These are phyloP conservation scores for Melanotus villosus DNA, from an alignment of 2,888 invertebrate species.

Conservation along the genomic window DNA sequence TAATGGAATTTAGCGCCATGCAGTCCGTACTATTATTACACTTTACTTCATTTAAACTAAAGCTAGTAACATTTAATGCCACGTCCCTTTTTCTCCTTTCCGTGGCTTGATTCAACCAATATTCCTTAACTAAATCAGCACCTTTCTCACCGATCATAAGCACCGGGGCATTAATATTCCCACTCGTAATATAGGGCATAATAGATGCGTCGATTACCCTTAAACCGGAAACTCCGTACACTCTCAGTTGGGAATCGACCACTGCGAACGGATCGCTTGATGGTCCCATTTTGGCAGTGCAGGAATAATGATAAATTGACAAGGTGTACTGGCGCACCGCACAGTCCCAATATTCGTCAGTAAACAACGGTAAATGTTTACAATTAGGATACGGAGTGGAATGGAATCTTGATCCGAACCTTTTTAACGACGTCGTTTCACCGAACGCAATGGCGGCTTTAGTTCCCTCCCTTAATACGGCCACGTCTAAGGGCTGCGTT, in stretches of 20 bases:
- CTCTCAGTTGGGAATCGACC: slow-evolving; percentile 82
- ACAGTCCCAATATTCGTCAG: slow-evolving; percentile 92
- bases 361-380: slow-evolving; percentile 81
- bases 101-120: slow-evolving; percentile 71
- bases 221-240: slow-evolving; percentile 83
- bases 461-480: slow-evolving; percentile 87
- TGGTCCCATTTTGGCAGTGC: slow-evolving; percentile 90
- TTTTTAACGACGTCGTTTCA: slow-evolving; percentile 82
- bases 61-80: not conserved
- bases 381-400: slow-evolving; percentile 85
- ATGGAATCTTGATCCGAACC: slow-evolving; percentile 85
- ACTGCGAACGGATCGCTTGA: slow-evolving; percentile 83
- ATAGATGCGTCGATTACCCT: slow-evolving; percentile 89
- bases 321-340: slow-evolving; percentile 87
- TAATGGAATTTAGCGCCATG: not conserved
- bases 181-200: slow-evolving; percentile 89
- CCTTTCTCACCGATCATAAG: slow-evolving; percentile 91
- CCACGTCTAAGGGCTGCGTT: slow-evolving; percentile 87
- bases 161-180: slow-evolving; percentile 88
- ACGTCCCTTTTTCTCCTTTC: not conserved
- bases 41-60: not conserved
- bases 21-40: not conserved
- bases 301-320: slow-evolving; percentile 90
- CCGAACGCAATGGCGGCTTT: slow-evolving; percentile 88
- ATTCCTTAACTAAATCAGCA: slow-evolving; percentile 82